Evolutionary conservation across 2,888 invertebrate species (phyloP), one percentile per base, ranked within the genome.

Genomic region (Harpalus rubripes): DNA sequence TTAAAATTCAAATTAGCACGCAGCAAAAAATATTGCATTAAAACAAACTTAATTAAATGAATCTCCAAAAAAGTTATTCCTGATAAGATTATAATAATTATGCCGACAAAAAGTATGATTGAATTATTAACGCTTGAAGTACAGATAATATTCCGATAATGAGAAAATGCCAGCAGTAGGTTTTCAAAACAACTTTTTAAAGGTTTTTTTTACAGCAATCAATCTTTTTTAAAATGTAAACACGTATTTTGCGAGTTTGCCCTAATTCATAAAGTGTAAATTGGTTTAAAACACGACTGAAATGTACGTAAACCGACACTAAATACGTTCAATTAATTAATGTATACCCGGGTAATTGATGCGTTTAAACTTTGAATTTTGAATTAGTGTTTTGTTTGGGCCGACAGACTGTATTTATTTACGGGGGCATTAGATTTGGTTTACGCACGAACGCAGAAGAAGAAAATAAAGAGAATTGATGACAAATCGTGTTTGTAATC

Each of bases 171-270:
- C 39, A 15, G 68, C 39, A 22, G 16, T 72, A 7, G 18, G 18
- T 72, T 72, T 41, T 41, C 7, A 72, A 72, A 72, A 41, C 68
- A 72, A 39, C 41, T 72, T 72, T 72, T 41, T 72, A 72, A 39
- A 72, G 8, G 68, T 15, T 39, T 39, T 72, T 65, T 72, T 39
- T 12, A 72, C 26, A 16, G 39, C 39, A 72, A 72, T 72, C 68
- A 72, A 72, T 72, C 63, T 63, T 41, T 72, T 18, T 41, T 8
- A 72, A 72, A 72, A 41, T 72, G 68, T 72, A 72, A 72, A 72
- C 68, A 72, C 1, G 26, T 22, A 16, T 39, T 41, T 72, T 72
- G 32, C 68, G 68, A 39, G 22, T 12, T 12, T 12, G 63, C 15
- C 63, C 63, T 63, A 63, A 63, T 63, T 63, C 26, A 63, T 63